phyloP scores from a whole-genome alignment of 2,797 vertebrate genomes.

The Astyanax mexicanus region DNA sequence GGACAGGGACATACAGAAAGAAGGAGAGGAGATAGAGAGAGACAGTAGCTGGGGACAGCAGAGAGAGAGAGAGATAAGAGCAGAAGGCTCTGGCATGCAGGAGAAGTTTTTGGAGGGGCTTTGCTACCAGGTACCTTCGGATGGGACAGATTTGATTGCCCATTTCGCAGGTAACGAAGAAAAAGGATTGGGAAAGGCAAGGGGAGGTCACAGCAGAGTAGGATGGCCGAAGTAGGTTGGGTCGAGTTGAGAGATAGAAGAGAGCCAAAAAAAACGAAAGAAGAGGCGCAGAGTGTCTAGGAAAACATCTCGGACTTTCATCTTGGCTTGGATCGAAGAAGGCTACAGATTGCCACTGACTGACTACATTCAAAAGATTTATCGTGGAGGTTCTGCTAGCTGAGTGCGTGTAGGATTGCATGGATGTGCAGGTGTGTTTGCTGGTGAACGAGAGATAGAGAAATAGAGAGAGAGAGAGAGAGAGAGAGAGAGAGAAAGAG shows the following conservation, averaged over 20 bases:
- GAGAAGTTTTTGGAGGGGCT: constrained; percentile 3
- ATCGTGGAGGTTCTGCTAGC: constrained; percentile 22
- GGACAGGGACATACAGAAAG: constrained; percentile 48
- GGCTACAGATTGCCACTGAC: constrained; percentile 33
- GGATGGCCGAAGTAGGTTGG: constrained; percentile 17
- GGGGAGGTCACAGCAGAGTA: constrained; percentile 23
- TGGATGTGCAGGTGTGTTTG: constrained; percentile 29
- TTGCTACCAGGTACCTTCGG: constrained; percentile 17
- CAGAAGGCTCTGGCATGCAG: constrained; percentile 33
- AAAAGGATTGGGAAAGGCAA: constrained; percentile 1
- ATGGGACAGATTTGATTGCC: constrained; percentile 38
- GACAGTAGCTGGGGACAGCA: constrained; percentile 41
- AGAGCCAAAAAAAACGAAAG: constrained; percentile 2
- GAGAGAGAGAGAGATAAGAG: constrained; percentile 40
- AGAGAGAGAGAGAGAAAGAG: too few relatives aligned
- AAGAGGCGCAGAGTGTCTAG: constrained; percentile 19
- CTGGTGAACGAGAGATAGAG: constrained; percentile 46
- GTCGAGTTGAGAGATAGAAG: constrained; percentile 5
- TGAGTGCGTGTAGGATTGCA: constrained; percentile 19
- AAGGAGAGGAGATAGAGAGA: constrained; percentile 44
- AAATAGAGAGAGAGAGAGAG: too few relatives aligned
- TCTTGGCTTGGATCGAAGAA: constrained; percentile 4
- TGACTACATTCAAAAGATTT: constrained; percentile 33
- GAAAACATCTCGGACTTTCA: constrained; percentile 25
- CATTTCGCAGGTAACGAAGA: constrained; percentile 32